Base-by-base conservation (phyloP, 2,797 vertebrate genomes). In the Sylvilagus floridanus region DNA sequence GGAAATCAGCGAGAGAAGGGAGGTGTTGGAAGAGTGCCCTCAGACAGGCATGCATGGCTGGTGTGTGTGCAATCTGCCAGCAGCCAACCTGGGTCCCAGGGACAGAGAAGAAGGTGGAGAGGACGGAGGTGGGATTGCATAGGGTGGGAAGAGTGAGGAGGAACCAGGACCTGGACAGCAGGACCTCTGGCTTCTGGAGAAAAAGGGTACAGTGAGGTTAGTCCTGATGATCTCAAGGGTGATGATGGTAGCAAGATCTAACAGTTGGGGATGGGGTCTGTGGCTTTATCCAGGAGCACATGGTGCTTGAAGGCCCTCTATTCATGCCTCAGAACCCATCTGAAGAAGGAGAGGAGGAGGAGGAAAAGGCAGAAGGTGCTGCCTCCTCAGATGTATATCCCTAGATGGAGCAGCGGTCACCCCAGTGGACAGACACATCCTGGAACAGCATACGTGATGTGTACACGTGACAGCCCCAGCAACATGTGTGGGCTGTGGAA, bases 401-500 rank as follows among this genome's bases (percentile, higher is more conserved):
- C 32, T 47, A 47, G 42, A 47, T 47, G 8, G 42, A 47, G 60
- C 60, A 62, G 24, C n/a, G 72, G 24, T 10, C 32, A 69, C 7
- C 4, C 35, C 3, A 42, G 26, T 42, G n/a, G 65, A 22, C 0
- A 24, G 73, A 82, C 30, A 30, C 13, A 14, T 26, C 35, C 76
- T 68, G 47, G 21, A 24, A 62, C 22, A 42, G 42, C 8, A 47
- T 47, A 47, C 8, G 42, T 47, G 42, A 47, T 47, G 42, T 30
- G 5, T 13, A 54, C 14, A 30, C 42, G 11, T 37, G 24, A 42
- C 4, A 47, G 47, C 26, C n/a, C 28, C 10, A 8, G 77, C 0
- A 2, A 50, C 2, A 5, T 28, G 9, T 11, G 14, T 2, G 32
- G 21, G 35, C 21, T 75, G 5, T 1, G 50, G 2, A 2, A 62